phyloP scores from a whole-genome alignment of 2,797 vertebrate species.

The Lepilemur septentrionalis region DNA sequence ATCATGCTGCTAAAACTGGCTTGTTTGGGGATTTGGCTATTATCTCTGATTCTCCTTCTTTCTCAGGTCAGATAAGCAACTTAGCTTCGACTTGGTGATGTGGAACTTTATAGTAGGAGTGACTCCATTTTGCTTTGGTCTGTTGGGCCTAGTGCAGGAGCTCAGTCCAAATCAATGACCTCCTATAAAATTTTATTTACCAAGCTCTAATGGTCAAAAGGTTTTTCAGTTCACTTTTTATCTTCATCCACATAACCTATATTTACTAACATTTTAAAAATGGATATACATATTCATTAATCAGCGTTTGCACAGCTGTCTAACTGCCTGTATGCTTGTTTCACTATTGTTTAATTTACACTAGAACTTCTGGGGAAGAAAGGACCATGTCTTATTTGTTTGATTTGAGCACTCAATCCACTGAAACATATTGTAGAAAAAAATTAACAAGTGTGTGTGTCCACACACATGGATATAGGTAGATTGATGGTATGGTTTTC shows the following conservation, averaged over 20 bases:
- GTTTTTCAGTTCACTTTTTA: not conserved
- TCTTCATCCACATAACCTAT: not conserved
- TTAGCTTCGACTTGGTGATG: not conserved
- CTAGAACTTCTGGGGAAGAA: not conserved
- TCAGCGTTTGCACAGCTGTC: not conserved
- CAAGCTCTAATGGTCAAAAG: not conserved
- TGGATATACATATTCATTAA: not conserved
- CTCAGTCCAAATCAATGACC: not conserved
- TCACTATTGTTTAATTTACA: slow-evolving; percentile 23
- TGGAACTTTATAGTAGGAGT: not conserved
- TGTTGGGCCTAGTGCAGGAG: not conserved
- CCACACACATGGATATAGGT: not conserved
- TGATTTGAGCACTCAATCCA: not conserved
- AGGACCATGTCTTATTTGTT: not conserved
- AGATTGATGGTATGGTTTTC: not conserved
- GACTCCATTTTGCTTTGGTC: not conserved
- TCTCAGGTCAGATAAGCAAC: not conserved
- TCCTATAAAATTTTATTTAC: not conserved
- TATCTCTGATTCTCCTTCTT: not conserved
- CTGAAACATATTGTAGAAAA: not conserved
- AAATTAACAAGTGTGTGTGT: not conserved
- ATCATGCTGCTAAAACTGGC: not conserved
- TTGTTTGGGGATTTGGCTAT: not conserved
- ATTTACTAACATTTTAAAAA: slow-evolving; percentile 2
- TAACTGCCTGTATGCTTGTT: not conserved